Base-by-base conservation (phyloP, 1,140 invertebrate genomes). In the Caenorhabditis elegans region DNA sequence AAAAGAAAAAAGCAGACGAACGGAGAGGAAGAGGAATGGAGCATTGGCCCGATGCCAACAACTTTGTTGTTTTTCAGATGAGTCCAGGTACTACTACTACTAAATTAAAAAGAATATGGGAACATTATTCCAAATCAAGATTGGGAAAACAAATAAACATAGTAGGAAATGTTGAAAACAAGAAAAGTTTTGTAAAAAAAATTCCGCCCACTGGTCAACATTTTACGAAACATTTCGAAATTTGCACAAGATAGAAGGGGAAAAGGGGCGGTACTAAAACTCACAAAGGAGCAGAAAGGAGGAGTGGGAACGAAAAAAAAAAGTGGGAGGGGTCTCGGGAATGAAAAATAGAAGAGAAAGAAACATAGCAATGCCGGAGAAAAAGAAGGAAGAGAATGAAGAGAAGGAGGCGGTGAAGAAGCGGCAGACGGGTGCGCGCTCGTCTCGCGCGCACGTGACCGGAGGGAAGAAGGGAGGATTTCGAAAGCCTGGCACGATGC, bases 401-500 rank as follows among this genome's bases (percentile, higher is more conserved):
- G 24, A n/a, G 28, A 13, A 70, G 19, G n/a, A 70, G 60, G 60
- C 60, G 60, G 60, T 39, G 22, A 43, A 43, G 60, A 70, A 70
- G 60, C 60, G 60, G 60, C 53, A 70, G 34, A 43, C 19, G 60
- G 60, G 34, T 70, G 60, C 60, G 60, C 34, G 60, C 60, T 70
- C 28, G 34, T 70, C 60, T 70, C 60, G 60, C 60, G 60, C 60
- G 60, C 60, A 39, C 60, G 60, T 70, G 60, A 70, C 60, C 60
- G 34, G 60, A 39, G 60, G 19, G 60, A 39, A 70, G 60, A n/a
- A 43, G 60, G 19, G 60, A 70, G 60, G 60, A 70, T 70, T 70
- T 70, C 60, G 60, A 70, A 70, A 70, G 60, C 60, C 60, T 70
- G 60, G 60, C 60, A 70, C 60, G 60, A 70, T 70, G 60, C 60